Conservation (phyloP, 2,888 invertebrate genomes). For the Ectobius pallidus region DNA sequence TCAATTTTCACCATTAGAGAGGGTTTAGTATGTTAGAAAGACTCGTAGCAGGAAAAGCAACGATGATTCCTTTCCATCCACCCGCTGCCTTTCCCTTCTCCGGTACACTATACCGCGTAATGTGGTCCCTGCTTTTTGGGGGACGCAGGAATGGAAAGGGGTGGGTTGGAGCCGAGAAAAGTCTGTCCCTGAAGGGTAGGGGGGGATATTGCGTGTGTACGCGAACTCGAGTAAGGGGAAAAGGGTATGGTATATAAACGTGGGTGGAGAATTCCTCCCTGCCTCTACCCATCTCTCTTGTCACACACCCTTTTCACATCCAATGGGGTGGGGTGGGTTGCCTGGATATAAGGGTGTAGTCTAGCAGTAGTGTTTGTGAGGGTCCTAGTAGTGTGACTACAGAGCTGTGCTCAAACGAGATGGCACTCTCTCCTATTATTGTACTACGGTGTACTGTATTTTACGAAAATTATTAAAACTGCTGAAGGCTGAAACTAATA, state of each 20-base stretch:
- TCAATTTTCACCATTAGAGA: conserved; percentile 7
- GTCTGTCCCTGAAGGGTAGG: conserved; percentile 20
- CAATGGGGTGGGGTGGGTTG: conserved; percentile 8
- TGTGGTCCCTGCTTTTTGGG: conserved; percentile 28
- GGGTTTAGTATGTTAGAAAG: conserved; percentile 21
- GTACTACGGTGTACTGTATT: too few species aligned
- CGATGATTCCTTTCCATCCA: not conserved
- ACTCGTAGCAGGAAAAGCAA: conserved; percentile 24
- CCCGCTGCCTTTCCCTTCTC: conserved; percentile 15
- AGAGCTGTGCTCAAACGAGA: not conserved
- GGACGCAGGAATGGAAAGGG: conserved; percentile 16
- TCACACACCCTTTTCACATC: conserved; percentile 33
- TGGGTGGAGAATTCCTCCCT: not conserved
- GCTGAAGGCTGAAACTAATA: not conserved
- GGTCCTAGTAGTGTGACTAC: not conserved
- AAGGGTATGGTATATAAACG: conserved; percentile 36
- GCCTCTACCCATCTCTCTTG: conserved; percentile 26
- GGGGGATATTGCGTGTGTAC: conserved; percentile 46
- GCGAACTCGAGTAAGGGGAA: conserved; percentile 19
- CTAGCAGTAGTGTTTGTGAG: conserved; percentile 4
- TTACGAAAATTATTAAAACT: too few species aligned
- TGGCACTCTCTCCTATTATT: too few species aligned
- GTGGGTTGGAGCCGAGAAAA: conserved; percentile 24
- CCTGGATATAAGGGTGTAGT: conserved; percentile 20
- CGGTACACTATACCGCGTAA: conserved; percentile 22